Conservation (phyloP, 1,140 invertebrate species). For the Dysdera silvatica region DNA sequence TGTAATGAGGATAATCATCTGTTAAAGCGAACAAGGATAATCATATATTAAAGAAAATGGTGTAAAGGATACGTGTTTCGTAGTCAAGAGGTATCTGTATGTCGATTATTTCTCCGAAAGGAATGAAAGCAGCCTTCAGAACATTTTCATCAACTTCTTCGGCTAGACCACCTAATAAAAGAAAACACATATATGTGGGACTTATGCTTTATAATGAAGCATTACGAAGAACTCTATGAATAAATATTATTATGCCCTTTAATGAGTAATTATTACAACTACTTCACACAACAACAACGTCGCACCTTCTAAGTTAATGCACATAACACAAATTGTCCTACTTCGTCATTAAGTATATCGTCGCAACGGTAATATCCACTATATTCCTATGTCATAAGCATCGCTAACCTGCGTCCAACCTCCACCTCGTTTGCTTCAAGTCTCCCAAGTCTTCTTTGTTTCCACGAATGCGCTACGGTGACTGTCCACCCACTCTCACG, state of each 20-base stretch:
- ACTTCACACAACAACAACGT: not conserved
- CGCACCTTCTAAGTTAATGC: not conserved
- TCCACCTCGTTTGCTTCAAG: no score
- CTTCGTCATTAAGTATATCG: not conserved
- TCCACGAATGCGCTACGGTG: no score
- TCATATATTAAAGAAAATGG: constrained; percentile 26
- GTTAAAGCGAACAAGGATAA: not conserved
- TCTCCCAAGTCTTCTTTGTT: no score
- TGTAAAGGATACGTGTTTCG: constrained; percentile 57
- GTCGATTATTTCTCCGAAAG: constrained; percentile 95
- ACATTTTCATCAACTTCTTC: constrained; percentile 97
- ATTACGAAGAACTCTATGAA: not conserved
- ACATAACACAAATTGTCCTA: not conserved
- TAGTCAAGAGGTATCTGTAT: constrained; percentile 97
- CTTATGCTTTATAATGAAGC: not conserved
- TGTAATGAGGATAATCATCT: no score
- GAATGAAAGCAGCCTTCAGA: constrained; percentile 90
- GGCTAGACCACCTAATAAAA: constrained; percentile 70
- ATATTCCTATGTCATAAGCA: no score
- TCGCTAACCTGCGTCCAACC: no score
- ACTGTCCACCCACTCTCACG: no score
- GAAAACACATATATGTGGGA: not conserved
- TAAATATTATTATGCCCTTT: not conserved
- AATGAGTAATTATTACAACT: not conserved
- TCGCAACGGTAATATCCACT: no score